Conservation (phyloP, 1,140 invertebrate genomes). For the Solenopsis invicta region DNA sequence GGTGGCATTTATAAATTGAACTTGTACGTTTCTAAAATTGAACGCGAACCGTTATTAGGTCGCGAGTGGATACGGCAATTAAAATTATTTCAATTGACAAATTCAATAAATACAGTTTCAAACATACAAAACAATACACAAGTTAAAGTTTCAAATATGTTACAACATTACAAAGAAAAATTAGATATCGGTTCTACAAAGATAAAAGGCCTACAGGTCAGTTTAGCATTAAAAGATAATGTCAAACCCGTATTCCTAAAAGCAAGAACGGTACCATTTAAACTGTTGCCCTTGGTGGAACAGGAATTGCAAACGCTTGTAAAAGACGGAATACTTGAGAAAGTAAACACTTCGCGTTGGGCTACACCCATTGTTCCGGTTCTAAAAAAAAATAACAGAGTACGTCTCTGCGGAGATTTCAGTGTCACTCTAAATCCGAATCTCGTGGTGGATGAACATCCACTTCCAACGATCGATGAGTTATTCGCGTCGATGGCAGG, state of each 20-base stretch:
- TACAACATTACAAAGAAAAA: too few species aligned
- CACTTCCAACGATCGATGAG: constrained; percentile 12
- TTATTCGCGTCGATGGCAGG: constrained; percentile 18
- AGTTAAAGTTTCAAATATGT: background rate
- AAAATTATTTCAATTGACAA: background rate
- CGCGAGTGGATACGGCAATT: background rate
- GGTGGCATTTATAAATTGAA: background rate
- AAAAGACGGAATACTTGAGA: too few species aligned
- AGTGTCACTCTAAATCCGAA: constrained; percentile 35
- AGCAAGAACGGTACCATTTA: too few species aligned
- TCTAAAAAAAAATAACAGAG: background rate
- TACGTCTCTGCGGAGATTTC: constrained; percentile 44
- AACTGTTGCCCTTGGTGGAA: too few species aligned
- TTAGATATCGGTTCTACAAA: too few species aligned
- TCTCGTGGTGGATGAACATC: constrained; percentile 49
- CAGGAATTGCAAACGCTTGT: constrained; percentile 43
- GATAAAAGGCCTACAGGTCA: too few species aligned
- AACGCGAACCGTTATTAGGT: background rate
- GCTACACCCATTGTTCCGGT: too few species aligned
- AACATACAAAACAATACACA: background rate
- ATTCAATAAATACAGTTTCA: background rate
- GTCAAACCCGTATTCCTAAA: too few species aligned
- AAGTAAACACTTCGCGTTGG: background rate
- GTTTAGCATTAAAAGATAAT: too few species aligned
- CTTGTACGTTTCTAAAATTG: background rate